phyloP scores from a whole-genome alignment of 1,140 invertebrate species.

The Popillia japonica region DNA sequence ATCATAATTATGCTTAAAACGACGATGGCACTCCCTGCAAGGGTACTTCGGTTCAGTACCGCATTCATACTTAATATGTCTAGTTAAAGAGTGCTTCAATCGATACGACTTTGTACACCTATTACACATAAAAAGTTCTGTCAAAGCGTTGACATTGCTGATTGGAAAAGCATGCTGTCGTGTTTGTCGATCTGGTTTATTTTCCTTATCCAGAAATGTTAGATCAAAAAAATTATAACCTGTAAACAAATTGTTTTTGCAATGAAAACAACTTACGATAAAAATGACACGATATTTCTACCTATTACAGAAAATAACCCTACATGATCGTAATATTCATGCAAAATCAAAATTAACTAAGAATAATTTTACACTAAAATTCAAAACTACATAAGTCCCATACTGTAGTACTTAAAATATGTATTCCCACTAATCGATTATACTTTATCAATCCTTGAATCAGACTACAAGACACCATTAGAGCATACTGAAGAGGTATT shows the following conservation, averaged over 20 bases:
- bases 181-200: background rate
- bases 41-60: slow-evolving; percentile 66
- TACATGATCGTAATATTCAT: slow-evolving; percentile 6
- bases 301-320: background rate
- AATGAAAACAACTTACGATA: background rate
- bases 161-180: background rate
- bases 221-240: slow-evolving; percentile 25
- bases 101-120: slow-evolving; percentile 57
- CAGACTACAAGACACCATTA: background rate
- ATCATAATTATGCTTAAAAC: slow-evolving; percentile 59
- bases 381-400: background rate
- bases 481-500: slow-evolving; percentile 6
- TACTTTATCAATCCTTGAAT: too few species aligned
- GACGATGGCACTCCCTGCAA: slow-evolving; percentile 52
- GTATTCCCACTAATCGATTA: too few species aligned
- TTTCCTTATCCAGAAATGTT: slow-evolving; percentile 30
- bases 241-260: slow-evolving; percentile 7
- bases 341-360: slow-evolving; percentile 13
- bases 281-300: background rate
- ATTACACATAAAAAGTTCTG: slow-evolving; percentile 55
- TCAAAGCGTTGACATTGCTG: background rate
- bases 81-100: slow-evolving; percentile 66
- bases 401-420: background rate
- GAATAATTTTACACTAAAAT: background rate
- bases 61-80: slow-evolving; percentile 73